Evolutionary conservation across 2,888 invertebrate species (phyloP).

Genomic region (Drosophila fungiperda): DNA sequence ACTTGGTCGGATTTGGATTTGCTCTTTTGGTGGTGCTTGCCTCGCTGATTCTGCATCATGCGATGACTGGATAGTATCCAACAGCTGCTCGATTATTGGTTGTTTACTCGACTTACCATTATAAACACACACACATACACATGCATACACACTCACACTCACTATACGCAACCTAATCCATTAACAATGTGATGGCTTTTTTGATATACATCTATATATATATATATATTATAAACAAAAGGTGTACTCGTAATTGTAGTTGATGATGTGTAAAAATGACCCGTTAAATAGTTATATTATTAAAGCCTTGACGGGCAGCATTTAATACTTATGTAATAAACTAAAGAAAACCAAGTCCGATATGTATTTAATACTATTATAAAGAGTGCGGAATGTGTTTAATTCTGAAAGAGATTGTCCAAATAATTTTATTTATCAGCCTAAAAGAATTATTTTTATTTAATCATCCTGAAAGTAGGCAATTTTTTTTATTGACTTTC

Average conservation of each 20-base stretch:
- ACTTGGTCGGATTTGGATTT: constrained; percentile 86
- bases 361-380: background rate
- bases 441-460: background rate
- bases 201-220: constrained; percentile 38
- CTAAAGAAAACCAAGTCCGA: constrained; percentile 43
- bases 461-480: background rate
- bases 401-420: background rate
- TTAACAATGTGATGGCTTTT: constrained; percentile 73
- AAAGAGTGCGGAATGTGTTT: rapidly evolving
- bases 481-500: background rate
- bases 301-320: constrained; percentile 74
- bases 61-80: constrained; percentile 56
- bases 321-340: constrained; percentile 76
- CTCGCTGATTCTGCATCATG: constrained; percentile 88
- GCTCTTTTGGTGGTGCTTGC: constrained; percentile 87
- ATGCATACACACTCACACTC: constrained; percentile 6
- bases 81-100: constrained; percentile 18
- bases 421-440: background rate
- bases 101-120: constrained; percentile 19
- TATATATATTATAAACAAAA: constrained; percentile 54
- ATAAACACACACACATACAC: background rate
- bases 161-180: constrained; percentile 48
- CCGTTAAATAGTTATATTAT: constrained; percentile 77
- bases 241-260: constrained; percentile 68
- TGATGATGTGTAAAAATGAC: constrained; percentile 67